Conservation (phyloP, 2,888 invertebrate species). For the Drosophila suboccidentalis region DNA sequence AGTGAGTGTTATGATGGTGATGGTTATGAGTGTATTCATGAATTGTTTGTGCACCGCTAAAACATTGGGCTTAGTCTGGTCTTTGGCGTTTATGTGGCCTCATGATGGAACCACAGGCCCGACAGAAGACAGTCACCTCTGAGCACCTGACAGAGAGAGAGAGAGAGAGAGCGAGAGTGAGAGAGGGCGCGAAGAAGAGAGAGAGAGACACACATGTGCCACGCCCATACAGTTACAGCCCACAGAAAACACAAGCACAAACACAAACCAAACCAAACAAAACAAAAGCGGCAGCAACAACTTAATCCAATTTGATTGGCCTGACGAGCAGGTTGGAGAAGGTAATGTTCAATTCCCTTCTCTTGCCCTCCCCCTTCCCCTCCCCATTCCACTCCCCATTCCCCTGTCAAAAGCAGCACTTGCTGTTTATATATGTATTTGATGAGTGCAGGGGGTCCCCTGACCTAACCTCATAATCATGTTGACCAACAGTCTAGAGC, state of each 20-base stretch:
- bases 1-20: constrained; percentile 9
- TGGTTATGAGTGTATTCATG: constrained; percentile 45
- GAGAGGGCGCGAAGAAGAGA: neutral
- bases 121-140: constrained; percentile 9
- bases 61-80: constrained; percentile 28
- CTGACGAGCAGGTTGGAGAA: constrained; percentile 35
- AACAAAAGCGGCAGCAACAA: constrained; percentile 64
- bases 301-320: constrained; percentile 77
- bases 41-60: constrained; percentile 22
- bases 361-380: neutral
- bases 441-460: constrained; percentile 24
- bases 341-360: neutral
- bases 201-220: constrained; percentile 1
- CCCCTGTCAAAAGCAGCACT: constrained; percentile 2
- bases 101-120: constrained; percentile 38
- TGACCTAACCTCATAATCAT: constrained; percentile 46
- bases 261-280: constrained; percentile 32
- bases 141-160: constrained; percentile 19
- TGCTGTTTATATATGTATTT: constrained; percentile 48
- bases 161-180: neutral
- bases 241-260: neutral
- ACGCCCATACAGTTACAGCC: constrained; percentile 20
- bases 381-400: neutral
- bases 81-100: constrained; percentile 54
- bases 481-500: constrained; percentile 36